A percentile compares a stretch with the other conserved stretches of the same genome.
phyloP scores from a whole-genome alignment of 2,888 invertebrate genomes.

The Strigamia maritima region DNA sequence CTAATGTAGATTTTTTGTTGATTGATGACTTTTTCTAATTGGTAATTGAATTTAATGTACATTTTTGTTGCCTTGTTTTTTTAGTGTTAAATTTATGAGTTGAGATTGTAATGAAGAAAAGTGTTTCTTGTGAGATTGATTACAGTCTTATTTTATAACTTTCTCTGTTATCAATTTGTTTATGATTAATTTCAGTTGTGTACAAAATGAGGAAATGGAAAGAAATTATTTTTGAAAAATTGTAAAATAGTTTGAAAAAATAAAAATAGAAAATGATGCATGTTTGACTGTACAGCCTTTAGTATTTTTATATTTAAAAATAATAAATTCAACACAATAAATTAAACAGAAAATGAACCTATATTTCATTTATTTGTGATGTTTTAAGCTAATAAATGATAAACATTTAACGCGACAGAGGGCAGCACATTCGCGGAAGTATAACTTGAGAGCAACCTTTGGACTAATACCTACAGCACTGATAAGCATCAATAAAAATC shows the following conservation, averaged over 20 bases:
- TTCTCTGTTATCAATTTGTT: background rate
- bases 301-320: too few relatives aligned
- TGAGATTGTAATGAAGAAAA: too few relatives aligned
- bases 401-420: background rate
- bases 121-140: background rate
- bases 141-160: background rate
- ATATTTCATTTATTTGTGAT: too few relatives aligned
- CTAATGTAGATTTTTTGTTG: background rate
- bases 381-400: background rate
- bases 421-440: background rate
- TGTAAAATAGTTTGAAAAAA: background rate
- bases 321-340: too few relatives aligned
- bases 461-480: too few relatives aligned
- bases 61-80: background rate
- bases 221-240: constrained; percentile 19
- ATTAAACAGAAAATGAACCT: background rate
- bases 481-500: too few relatives aligned
- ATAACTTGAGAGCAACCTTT: too few relatives aligned
- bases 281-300: too few relatives aligned
- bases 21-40: background rate
- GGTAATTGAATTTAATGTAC: background rate
- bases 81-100: too few relatives aligned
- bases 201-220: background rate
- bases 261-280: background rate
- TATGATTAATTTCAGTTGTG: background rate